A percentile compares a stretch with the other conserved stretches of the same genome.
phyloP scores from a whole-genome alignment of 2,113 vertebrate genomes.

The Orientallactaga bullata region DNA sequence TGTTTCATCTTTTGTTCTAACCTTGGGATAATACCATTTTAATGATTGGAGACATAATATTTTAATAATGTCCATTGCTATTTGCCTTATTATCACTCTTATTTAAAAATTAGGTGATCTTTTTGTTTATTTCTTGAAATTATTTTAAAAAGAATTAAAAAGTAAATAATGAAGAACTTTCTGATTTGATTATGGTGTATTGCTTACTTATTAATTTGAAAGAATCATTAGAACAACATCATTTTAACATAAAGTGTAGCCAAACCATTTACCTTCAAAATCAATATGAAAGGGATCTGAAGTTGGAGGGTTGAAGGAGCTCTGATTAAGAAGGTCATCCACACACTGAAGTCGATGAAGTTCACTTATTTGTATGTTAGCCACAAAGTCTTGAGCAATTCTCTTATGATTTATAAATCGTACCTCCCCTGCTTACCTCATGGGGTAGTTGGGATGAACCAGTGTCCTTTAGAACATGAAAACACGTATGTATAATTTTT shows the following conservation, averaged over 20 bases:
- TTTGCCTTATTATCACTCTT: neutral
- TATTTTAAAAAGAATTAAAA: slow-evolving; percentile 25
- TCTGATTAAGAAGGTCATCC: neutral
- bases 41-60: neutral
- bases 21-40: neutral
- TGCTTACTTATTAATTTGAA: neutral
- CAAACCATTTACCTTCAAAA: neutral
- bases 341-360: neutral
- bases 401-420: neutral
- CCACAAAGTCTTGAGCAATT: neutral
- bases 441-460: neutral
- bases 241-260: neutral
- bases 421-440: neutral
- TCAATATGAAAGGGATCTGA: neutral
- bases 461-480: slow-evolving; percentile 2
- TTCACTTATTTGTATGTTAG: neutral
- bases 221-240: neutral
- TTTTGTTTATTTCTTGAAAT: neutral
- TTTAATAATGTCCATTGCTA: neutral
- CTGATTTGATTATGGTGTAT: neutral
- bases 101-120: neutral
- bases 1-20: neutral
- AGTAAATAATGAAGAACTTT: neutral
- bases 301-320: neutral
- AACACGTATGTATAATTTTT: neutral